Evolutionary conservation across 2,113 vertebrate species (phyloP).

Genomic region (Hippocampus comes): DNA sequence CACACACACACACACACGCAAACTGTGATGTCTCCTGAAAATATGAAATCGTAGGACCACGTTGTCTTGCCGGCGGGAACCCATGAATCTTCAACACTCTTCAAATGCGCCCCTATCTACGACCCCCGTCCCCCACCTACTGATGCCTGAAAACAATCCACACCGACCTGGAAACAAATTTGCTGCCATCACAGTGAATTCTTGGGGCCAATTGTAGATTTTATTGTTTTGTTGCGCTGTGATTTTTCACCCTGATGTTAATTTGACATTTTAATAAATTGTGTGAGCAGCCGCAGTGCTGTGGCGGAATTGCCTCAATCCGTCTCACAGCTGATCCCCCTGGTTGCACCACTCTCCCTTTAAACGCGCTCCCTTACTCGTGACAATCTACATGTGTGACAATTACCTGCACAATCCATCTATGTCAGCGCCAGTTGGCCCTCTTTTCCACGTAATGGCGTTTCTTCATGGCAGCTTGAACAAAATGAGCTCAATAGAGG

Average conservation of each 20-base stretch:
- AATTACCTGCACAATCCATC: conserved; percentile 69
- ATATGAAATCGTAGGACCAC: conserved; percentile 46
- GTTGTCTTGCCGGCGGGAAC: conserved; percentile 51
- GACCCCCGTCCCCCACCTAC: neutral
- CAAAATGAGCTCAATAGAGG: conserved; percentile 55
- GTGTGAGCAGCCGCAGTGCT: conserved; percentile 52
- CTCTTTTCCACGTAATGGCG: conserved; percentile 51
- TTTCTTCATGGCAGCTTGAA: conserved; percentile 54
- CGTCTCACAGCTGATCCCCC: conserved; percentile 72
- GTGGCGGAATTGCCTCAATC: conserved; percentile 73
- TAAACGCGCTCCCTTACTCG: conserved; percentile 63
- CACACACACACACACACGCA: conserved; percentile 15
- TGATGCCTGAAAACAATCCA: conserved; percentile 42
- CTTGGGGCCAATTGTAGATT: conserved; percentile 64
- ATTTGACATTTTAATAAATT: conserved; percentile 81
- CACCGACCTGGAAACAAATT: conserved; percentile 39
- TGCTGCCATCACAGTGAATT: conserved; percentile 52
- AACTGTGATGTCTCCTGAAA: conserved; percentile 38
- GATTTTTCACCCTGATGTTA: conserved; percentile 75
- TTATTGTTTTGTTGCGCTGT: conserved; percentile 67
- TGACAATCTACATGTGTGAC: conserved; percentile 74
- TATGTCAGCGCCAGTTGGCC: conserved; percentile 53
- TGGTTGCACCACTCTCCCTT: conserved; percentile 49
- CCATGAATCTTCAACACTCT: conserved; percentile 37
- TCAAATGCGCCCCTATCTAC: conserved; percentile 12